Conservation (phyloP, 2,113 vertebrate species). For the Pungitius pungitius region DNA sequence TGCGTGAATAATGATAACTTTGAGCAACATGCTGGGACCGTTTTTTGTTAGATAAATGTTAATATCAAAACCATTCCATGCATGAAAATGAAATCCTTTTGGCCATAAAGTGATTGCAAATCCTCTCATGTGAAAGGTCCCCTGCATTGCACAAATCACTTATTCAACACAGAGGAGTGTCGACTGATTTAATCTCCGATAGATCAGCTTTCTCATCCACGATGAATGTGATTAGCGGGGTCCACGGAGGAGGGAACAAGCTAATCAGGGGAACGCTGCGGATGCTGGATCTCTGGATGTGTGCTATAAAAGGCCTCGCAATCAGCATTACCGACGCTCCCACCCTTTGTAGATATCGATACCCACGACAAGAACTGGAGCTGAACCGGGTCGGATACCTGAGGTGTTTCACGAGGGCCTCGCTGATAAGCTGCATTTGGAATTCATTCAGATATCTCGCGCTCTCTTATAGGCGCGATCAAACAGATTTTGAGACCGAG, state of each 20-base stretch:
- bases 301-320: constrained; percentile 16
- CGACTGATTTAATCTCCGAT: constrained; percentile 74
- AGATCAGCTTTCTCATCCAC: constrained; percentile 66
- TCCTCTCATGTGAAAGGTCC: constrained; percentile 59
- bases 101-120: constrained; percentile 54
- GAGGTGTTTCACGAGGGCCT: neutral
- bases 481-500: constrained; percentile 10
- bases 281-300: constrained; percentile 48
- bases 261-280: constrained; percentile 60
- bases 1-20: constrained; percentile 51
- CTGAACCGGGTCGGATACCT: constrained; percentile 13
- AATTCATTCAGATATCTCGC: neutral
- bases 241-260: constrained; percentile 53
- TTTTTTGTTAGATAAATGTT: constrained; percentile 58
- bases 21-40: constrained; percentile 38
- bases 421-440: constrained; percentile 1
- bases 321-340: constrained; percentile 10
- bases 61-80: constrained; percentile 53
- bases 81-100: constrained; percentile 67
- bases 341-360: constrained; percentile 2
- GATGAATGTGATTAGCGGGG: constrained; percentile 70
- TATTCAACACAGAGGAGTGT: constrained; percentile 63
- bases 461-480: neutral
- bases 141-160: constrained; percentile 54
- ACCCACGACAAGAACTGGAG: constrained; percentile 8